Evolutionary conservation across 2,888 invertebrate genomes (phyloP), one percentile per base, ranked within the genome.

Genomic region (Drosophila nr. medialis): DNA sequence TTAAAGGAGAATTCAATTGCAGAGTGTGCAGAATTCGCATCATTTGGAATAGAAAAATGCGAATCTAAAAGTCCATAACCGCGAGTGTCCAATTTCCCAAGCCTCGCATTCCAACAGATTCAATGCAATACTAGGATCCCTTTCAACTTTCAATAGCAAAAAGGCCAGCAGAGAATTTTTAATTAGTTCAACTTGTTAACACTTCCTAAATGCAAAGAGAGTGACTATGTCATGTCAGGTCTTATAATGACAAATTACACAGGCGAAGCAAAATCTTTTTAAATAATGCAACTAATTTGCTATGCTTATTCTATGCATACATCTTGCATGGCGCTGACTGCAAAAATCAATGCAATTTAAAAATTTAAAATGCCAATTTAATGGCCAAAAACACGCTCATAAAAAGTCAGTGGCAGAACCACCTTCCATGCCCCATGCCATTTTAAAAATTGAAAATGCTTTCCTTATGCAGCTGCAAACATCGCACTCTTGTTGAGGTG

Each of bases 401-500:
- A 63, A 72, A 70, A 66, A 45, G 51, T 51, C 49, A 63, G 51
- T 21, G 49, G 66, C 50, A 58, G 67, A 50, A 66, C 58, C 24
- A 54, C 58, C 69, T 42, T 63, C 21, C 32, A 32, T 32, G 32
- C 32, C 51, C 15, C 48, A 64, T 77, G 56, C 76, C 89, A 85
- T 85, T 85, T 86, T 65, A 81, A 81, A 89, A 86, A 85, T 85
- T 85, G 87, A 72, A 89, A 86, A 77, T 72, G 62, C 71, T 50
- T 54, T 72, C 71, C 65, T 70, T 75, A 63, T 75, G 75, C 72
- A 64, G 68, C 73, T 62, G 49, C 38, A 48, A 64, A 27, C 67
- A 63, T 59, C 40, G 48, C 51, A 51, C 80, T 66, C 71, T 58
- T 75, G 66, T 79, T 77, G 66, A 61, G 60, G 49, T 70, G 42